Percentiles rank a stretch among this genome's conserved stretches.
phyloP scores from a whole-genome alignment of 2,113 vertebrate species.

The Passer montanus region DNA sequence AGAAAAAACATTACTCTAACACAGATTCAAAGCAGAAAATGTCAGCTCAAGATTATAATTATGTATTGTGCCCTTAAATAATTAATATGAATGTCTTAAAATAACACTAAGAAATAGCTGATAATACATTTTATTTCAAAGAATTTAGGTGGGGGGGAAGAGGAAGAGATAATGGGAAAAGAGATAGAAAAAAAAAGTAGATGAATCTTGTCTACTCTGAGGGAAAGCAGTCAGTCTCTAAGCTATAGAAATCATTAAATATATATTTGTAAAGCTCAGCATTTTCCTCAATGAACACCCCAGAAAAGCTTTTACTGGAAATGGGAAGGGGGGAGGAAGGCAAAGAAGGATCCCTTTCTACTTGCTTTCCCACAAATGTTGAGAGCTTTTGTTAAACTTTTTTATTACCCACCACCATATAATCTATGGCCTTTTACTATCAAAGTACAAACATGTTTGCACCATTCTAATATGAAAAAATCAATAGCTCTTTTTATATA shows the following conservation, averaged over 20 bases:
- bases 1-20: background rate
- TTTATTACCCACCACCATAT: background rate
- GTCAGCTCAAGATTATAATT: background rate
- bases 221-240: background rate
- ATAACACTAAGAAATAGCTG: background rate
- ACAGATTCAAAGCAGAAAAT: background rate
- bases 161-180: background rate
- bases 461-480: background rate
- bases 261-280: background rate
- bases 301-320: background rate
- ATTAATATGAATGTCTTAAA: background rate
- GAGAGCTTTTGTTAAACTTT: background rate
- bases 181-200: background rate
- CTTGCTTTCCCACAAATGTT: background rate
- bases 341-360: background rate
- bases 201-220: background rate
- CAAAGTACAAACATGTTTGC: background rate
- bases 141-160: background rate
- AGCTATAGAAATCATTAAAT: background rate
- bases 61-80: background rate
- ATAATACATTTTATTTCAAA: background rate
- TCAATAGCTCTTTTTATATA: background rate
- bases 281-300: background rate
- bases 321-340: fast-evolving
- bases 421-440: background rate